Evolutionary conservation across 2,797 vertebrate genomes (phyloP).

Genomic region (Chiroxiphia lanceolata): DNA sequence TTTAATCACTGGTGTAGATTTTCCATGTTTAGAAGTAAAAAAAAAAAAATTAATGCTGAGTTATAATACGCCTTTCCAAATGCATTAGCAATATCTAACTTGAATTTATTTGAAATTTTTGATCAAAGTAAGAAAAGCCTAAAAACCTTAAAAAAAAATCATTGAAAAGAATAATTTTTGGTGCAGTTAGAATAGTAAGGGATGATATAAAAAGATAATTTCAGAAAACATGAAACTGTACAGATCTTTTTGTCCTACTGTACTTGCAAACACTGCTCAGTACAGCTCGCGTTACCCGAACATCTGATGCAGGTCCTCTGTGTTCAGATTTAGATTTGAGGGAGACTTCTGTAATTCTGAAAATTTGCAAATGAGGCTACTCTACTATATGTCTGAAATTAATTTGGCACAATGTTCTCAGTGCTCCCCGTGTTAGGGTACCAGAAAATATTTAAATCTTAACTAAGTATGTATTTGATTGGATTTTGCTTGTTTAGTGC

Average conservation of each 20-base stretch:
- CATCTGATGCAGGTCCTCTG: background rate
- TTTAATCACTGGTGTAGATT: background rate
- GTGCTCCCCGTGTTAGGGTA: background rate
- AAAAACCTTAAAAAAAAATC: background rate
- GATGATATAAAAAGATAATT: background rate
- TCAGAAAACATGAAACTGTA: background rate
- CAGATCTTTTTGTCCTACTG: background rate
- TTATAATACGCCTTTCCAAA: background rate
- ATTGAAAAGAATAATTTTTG: background rate
- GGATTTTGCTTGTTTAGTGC: background rate
- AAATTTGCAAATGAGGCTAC: background rate
- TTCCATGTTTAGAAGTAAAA: background rate
- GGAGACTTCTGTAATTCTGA: background rate
- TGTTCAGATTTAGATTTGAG: background rate
- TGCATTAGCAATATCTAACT: background rate
- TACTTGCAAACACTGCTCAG: background rate
- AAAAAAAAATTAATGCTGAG: background rate
- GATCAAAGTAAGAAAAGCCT: background rate
- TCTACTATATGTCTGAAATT: background rate
- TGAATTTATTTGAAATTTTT: background rate
- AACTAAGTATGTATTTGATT: background rate
- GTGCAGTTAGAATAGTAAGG: background rate
- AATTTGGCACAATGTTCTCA: background rate
- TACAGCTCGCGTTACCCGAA: background rate
- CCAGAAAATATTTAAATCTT: background rate